phyloP scores from a whole-genome alignment of 1,140 invertebrate species.

The Periplaneta americana region DNA sequence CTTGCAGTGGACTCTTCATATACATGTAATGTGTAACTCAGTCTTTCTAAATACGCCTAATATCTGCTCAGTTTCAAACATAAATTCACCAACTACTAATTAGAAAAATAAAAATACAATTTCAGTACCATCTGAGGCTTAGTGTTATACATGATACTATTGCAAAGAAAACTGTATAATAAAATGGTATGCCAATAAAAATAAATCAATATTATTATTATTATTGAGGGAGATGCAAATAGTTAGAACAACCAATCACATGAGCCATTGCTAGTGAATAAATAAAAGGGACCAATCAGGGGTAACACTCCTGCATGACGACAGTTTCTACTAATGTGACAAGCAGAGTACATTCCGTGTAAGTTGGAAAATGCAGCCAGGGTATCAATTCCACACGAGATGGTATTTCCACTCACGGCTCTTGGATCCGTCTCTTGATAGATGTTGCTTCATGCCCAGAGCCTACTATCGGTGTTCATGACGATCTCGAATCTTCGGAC shows the following conservation, averaged over 20 bases:
- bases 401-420: neutral
- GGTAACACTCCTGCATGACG: neutral
- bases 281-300: neutral
- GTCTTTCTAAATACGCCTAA: too few species aligned
- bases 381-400: neutral
- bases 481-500: neutral
- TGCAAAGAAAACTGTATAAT: neutral
- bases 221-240: neutral
- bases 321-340: neutral
- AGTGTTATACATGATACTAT: neutral
- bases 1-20: too few species aligned
- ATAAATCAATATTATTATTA: too few species aligned
- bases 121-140: neutral
- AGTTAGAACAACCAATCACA: neutral
- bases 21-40: too few species aligned
- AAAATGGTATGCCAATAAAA: neutral
- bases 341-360: neutral
- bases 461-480: too few species aligned
- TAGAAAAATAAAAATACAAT: neutral
- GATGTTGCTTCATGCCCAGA: neutral
- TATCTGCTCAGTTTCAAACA: neutral
- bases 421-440: neutral
- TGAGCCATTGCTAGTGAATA: neutral
- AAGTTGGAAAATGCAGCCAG: neutral
- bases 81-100: neutral